Evolutionary conservation across 2,888 invertebrate genomes (phyloP), one percentile per base, ranked within the genome.

Genomic region (Xiphydria camelus): DNA sequence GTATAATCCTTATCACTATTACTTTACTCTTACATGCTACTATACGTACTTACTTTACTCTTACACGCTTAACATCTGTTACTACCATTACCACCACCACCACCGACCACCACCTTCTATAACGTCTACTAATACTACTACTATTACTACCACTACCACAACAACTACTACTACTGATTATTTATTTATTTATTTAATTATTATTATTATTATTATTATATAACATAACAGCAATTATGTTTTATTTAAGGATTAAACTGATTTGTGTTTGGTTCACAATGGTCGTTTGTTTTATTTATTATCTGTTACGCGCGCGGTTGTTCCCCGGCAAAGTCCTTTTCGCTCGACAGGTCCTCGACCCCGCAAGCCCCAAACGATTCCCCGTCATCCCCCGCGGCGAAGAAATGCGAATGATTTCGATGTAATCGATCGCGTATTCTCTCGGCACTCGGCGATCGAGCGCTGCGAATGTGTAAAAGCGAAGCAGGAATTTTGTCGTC

Each of bases 211-310:
- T n/a, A 64, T 72, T 64, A 72, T 67, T 66, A 67, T 68, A 72
- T 70, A 68, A 70, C 66, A 66, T 68, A 73, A 73, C 66, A 62
- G 61, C 59, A 68, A 73, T 73, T 73, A 74, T 75, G 71, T 74
- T 73, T 73, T 73, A 73, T 75, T 73, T 73, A 73, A 70, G 68
- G 63, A 75, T 74, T 75, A 75, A 75, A 75, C 74, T 75, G 73
- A 73, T 75, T 75, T 74, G 73, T 72, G 73, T 74, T 75, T 74
- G 70, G 72, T 75, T 74, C 71, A 59, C n/a, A n/a, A 71, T 63
- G 56, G 65, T 68, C 61, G 71, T 73, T 66, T 53, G 59, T 69
- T 73, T 70, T 61, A 69, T 68, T 67, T 70, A n/a, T n/a, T n/a
- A n/a, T n/a, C n/a, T n/a, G n/a, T 36, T 17, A 14, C 20, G 53